Evolutionary conservation across 2,888 invertebrate genomes (phyloP), one percentile per base, ranked within the genome.

Genomic region (Leptinotarsa peninsularis): DNA sequence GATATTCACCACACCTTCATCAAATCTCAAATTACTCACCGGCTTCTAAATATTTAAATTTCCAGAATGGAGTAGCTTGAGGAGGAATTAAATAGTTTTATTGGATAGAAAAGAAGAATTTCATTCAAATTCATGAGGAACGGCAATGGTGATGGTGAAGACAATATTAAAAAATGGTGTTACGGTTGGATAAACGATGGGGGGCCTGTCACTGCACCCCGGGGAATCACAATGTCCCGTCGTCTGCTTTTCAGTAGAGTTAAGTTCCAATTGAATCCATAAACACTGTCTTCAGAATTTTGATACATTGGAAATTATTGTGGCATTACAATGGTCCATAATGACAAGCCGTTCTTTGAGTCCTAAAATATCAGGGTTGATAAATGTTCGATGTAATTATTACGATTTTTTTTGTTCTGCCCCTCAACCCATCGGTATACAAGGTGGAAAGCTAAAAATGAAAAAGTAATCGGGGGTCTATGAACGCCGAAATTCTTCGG

Each of bases 151-250:
- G 80, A 79, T 82, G 83, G 83, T 84, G 85, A 85, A 84, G 85
- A 85, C 85, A 85, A 84, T 84, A 85, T 85, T 85, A 85, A 84
- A 84, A 84, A 84, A 82, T 83, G 83, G 82, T 85, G 84, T 85
- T 85, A 85, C 84, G 84, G 85, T 84, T 85, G 84, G 83, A 82
- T 80, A 83, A 75, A 21, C 85, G 69, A 76, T 83, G 85, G 85
- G 82, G 84, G 83, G 79, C 83, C 84, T 86, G 85, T 85, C 85
- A 81, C 81, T 84, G 82, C 82, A 77, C 84, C 81, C 76, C 79
- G 80, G 85, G 84, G 81, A 84, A 84, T 72, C 77, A 49, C 71
- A 73, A 74, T 74, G 76, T 77, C 78, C 76, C 78, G 76, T 76
- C 78, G 75, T 76, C 75, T 80, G 79, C 77, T 79, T 79, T 80